Evolutionary conservation across 2,888 invertebrate species (phyloP).

Genomic region (Dynastes grantii): DNA sequence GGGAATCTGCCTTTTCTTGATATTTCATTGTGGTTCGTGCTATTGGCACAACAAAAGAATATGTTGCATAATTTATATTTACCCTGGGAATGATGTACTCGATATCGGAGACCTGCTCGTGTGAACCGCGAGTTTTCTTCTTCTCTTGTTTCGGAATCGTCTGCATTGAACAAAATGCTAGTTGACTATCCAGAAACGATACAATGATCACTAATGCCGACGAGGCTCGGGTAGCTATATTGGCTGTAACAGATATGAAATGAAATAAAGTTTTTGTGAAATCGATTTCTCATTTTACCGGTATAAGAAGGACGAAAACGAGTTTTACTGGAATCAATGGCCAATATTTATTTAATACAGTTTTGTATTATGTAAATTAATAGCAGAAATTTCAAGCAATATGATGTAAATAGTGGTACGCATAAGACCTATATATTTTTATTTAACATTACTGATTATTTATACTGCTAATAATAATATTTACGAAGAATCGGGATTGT

Average conservation of each 20-base stretch:
- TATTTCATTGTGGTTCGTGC: slow-evolving; percentile 24
- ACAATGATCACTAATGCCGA: slow-evolving; percentile 69
- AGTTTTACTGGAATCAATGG: too few relatives aligned
- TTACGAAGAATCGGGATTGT: too few relatives aligned
- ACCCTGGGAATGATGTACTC: slow-evolving; percentile 74
- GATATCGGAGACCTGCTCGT: slow-evolving; percentile 71
- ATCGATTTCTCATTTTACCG: too few relatives aligned
- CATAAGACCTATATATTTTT: not conserved
- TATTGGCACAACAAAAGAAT: slow-evolving; percentile 46
- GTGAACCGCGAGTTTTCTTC: slow-evolving; percentile 65
- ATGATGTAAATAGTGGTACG: not conserved
- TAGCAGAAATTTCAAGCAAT: too few relatives aligned
- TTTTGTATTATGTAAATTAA: too few relatives aligned
- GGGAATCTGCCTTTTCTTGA: slow-evolving; percentile 19
- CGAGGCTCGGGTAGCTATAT: slow-evolving; percentile 70
- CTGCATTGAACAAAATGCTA: slow-evolving; percentile 72
- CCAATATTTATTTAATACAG: too few relatives aligned
- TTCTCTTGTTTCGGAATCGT: slow-evolving; percentile 62
- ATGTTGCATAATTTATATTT: slow-evolving; percentile 58
- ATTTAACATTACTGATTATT: too few relatives aligned
- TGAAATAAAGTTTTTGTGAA: too few relatives aligned
- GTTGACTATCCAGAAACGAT: slow-evolving; percentile 72
- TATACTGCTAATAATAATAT: too few relatives aligned
- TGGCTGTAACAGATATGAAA: slow-evolving; percentile 66
- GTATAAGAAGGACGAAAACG: too few relatives aligned